A percentile compares a stretch with the other conserved stretches of the same genome.
These are phyloP conservation scores for Mythimna lalbum DNA, from an alignment of 2,888 invertebrate species.

Conservation along the genomic window DNA sequence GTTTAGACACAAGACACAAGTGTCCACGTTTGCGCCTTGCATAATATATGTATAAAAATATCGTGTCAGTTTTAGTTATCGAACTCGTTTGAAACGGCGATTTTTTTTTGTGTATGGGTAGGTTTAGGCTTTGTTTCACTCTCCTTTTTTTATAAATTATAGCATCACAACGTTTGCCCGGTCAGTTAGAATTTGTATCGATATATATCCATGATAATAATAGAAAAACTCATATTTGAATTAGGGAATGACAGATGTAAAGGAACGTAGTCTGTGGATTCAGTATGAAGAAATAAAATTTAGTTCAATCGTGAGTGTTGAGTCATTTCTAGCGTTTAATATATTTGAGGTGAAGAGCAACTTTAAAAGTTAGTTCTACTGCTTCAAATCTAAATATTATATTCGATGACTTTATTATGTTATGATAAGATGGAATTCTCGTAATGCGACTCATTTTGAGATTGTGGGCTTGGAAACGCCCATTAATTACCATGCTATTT, in stretches of 20 bases:
- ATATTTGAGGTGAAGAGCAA: slow-evolving; percentile 20
- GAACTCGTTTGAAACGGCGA: no score
- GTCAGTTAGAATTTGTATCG: no score
- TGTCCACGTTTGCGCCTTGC: no score
- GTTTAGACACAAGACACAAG: no score
- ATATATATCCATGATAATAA: no score
- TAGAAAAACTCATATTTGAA: no score
- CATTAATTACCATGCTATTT: slow-evolving; percentile 88
- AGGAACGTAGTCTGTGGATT: neutral
- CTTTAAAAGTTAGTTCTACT: slow-evolving; percentile 17
- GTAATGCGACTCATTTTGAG: slow-evolving; percentile 80
- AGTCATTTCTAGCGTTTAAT: slow-evolving; percentile 19
- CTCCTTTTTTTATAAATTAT: no score
- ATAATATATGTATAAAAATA: no score
- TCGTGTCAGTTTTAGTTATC: no score
- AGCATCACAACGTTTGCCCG: no score
- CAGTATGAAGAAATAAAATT: neutral
- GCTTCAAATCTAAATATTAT: slow-evolving; percentile 60
- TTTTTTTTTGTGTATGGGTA: neutral
- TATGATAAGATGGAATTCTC: slow-evolving; percentile 75
- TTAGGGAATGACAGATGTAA: neutral
- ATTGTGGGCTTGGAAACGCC: slow-evolving; percentile 82
- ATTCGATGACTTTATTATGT: slow-evolving; percentile 70
- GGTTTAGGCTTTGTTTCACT: no score
- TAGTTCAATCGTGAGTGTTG: neutral